Conservation (phyloP, 30 jellyfish, hydroid and myxozoan species). For the Aurelia sp. region DNA sequence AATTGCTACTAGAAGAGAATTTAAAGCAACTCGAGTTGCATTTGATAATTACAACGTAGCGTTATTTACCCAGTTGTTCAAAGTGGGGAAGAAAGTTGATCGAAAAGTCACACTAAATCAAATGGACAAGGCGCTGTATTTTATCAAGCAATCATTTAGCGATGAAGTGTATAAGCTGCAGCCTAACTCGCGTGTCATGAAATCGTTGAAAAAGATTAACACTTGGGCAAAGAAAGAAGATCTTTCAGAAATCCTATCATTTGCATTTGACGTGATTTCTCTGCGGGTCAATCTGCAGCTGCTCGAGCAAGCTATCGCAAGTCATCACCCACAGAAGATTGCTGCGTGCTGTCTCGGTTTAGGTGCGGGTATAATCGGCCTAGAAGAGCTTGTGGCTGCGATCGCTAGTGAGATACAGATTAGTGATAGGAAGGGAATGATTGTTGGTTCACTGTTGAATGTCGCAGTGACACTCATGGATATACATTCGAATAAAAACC, state of each 20-base stretch:
- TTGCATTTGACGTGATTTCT: constrained; percentile 59
- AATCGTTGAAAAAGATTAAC: constrained; percentile 33
- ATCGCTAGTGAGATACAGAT: constrained; percentile 44
- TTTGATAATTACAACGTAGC: constrained; percentile 59
- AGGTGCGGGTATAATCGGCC: constrained; percentile 62
- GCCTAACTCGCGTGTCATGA: constrained; percentile 11
- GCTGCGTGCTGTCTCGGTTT: constrained; percentile 65
- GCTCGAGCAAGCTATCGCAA: constrained; percentile 28
- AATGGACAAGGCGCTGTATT: constrained; percentile 35
- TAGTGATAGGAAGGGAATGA: constrained; percentile 20
- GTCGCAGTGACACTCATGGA: constrained; percentile 43
- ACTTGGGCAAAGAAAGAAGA: constrained; percentile 51
- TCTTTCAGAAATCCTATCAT: constrained; percentile 22
- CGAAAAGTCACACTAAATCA: constrained; percentile 2
- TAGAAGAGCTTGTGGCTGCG: constrained; percentile 46
- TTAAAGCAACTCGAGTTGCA: constrained; percentile 47
- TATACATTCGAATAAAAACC: constrained; percentile 23
- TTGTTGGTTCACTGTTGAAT: constrained; percentile 42
- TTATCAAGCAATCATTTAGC: constrained; percentile 23
- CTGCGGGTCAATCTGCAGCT: constrained; percentile 43
- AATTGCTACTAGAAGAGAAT: constrained; percentile 26
- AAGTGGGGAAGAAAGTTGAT: background rate
- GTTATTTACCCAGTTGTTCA: constrained; percentile 21
- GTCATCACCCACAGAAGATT: constrained; percentile 20
- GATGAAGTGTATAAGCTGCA: constrained; percentile 39